phyloP scores from a whole-genome alignment of 2,888 invertebrate genomes.

The Eupeodes latifasciatus region DNA sequence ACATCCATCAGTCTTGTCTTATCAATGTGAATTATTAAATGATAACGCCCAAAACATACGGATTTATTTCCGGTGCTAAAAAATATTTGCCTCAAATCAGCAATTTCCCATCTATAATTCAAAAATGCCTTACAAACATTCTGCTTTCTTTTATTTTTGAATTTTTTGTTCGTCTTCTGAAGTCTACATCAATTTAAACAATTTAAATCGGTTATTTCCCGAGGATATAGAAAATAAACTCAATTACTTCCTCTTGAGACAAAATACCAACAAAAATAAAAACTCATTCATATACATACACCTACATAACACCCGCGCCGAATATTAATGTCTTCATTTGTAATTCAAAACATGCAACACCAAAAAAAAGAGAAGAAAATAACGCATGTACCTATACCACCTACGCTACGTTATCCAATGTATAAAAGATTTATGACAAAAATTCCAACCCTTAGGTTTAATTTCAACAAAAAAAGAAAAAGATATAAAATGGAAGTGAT shows the following conservation, averaged over 20 bases:
- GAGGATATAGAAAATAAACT: constrained; percentile 71
- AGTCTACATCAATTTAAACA: constrained; percentile 48
- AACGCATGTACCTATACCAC: constrained; percentile 10
- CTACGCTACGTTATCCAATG: not conserved
- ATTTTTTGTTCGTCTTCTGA: not conserved
- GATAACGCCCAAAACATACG: not conserved
- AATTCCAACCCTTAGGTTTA: constrained; percentile 4
- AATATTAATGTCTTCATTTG: constrained; percentile 47
- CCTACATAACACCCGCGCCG: not conserved
- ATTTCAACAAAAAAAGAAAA: not conserved
- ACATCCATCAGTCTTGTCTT: too few species aligned
- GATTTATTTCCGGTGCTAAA: constrained; percentile 14
- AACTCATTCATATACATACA: not conserved
- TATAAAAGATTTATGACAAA: constrained; percentile 25
- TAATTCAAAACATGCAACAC: constrained; percentile 48
- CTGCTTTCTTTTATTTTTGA: not conserved
- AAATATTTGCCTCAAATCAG: not conserved
- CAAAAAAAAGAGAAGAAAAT: constrained; percentile 17
- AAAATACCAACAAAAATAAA: not conserved
- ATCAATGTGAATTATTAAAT: not conserved
- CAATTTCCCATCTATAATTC: not conserved
- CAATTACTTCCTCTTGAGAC: constrained; percentile 55
- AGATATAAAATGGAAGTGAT: constrained; percentile 38
- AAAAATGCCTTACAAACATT: not conserved
- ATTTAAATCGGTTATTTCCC: constrained; percentile 47